phyloP scores from a whole-genome alignment of 2,113 vertebrate genomes.

The Lynx canadensis region DNA sequence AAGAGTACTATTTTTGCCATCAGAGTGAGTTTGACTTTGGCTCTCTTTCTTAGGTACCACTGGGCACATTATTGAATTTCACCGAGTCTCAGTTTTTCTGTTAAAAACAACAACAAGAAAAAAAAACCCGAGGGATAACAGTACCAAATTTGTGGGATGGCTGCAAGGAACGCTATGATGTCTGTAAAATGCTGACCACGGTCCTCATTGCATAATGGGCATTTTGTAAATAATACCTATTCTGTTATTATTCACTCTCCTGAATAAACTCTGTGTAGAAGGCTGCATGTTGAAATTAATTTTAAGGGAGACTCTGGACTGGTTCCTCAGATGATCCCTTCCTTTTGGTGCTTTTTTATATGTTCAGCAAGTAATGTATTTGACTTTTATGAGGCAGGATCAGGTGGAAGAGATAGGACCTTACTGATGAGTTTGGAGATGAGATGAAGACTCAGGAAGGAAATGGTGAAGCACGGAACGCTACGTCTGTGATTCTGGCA shows the following conservation, averaged over 20 bases:
- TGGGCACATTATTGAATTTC: slow-evolving; percentile 6
- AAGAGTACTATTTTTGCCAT: neutral
- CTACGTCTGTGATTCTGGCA: neutral
- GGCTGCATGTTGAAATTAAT: slow-evolving; percentile 1
- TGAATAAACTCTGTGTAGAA: neutral
- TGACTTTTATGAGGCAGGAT: neutral
- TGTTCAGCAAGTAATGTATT: neutral
- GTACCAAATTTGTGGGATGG: neutral
- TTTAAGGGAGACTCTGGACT: neutral
- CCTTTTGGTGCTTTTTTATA: neutral
- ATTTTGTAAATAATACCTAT: neutral
- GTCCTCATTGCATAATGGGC: neutral
- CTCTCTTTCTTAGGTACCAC: neutral
- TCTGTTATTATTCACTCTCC: neutral
- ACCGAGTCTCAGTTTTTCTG: neutral
- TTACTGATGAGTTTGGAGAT: neutral
- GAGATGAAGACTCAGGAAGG: neutral
- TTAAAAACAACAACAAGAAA: neutral
- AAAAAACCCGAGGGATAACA: neutral
- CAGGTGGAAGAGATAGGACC: neutral
- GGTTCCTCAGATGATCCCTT: neutral
- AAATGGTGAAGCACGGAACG: neutral
- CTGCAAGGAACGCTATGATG: neutral
- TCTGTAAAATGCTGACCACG: neutral
- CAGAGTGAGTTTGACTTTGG: neutral